Evolutionary conservation across 1,140 invertebrate genomes (phyloP).

Genomic region (Aethina tumida): DNA sequence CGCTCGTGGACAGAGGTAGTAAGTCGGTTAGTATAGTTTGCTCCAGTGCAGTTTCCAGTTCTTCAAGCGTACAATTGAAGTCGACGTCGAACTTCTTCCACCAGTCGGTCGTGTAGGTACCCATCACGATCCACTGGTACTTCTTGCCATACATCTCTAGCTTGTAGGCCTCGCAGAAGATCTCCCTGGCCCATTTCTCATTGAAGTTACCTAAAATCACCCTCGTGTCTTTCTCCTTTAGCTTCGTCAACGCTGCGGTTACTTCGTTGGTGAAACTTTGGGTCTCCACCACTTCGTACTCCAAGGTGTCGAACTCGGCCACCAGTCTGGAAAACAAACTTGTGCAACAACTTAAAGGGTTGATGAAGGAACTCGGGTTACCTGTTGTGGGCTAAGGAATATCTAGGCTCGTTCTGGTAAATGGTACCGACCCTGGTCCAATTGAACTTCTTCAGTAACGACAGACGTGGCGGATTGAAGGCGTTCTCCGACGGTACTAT

Average conservation of each 20-base stretch:
- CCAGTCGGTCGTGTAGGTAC: slow-evolving; percentile 69
- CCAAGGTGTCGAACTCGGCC: slow-evolving; percentile 72
- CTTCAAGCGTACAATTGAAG: slow-evolving; percentile 58
- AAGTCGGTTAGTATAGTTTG: slow-evolving; percentile 85
- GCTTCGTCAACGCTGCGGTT: slow-evolving; percentile 65
- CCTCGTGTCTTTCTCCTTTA: slow-evolving; percentile 87
- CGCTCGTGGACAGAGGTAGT: slow-evolving; percentile 59
- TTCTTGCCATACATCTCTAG: slow-evolving; percentile 33
- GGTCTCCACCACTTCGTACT: slow-evolving; percentile 77
- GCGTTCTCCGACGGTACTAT: slow-evolving; percentile 93
- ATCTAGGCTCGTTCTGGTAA: slow-evolving; percentile 93
- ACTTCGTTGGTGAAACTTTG: slow-evolving; percentile 93
- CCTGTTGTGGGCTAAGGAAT: slow-evolving; percentile 54
- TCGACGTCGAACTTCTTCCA: slow-evolving; percentile 55
- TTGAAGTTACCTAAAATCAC: slow-evolving; percentile 95
- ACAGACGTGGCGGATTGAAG: slow-evolving; percentile 85
- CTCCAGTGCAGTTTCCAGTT: slow-evolving; percentile 74
- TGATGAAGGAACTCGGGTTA: slow-evolving; percentile 10
- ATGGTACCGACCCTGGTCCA: slow-evolving; percentile 96
- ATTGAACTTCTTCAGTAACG: slow-evolving; percentile 83
- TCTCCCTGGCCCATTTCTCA: slow-evolving; percentile 82
- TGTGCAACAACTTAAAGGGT: slow-evolving; percentile 1
- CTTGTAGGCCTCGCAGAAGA: slow-evolving; percentile 87
- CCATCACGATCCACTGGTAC: slow-evolving; percentile 96
- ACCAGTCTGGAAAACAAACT: slow-evolving; percentile 51